Evolutionary conservation across 35 echinoderm and acorn worm species (phyloP), one percentile per base, ranked within the genome.

Genomic region (Diadema setosum): DNA sequence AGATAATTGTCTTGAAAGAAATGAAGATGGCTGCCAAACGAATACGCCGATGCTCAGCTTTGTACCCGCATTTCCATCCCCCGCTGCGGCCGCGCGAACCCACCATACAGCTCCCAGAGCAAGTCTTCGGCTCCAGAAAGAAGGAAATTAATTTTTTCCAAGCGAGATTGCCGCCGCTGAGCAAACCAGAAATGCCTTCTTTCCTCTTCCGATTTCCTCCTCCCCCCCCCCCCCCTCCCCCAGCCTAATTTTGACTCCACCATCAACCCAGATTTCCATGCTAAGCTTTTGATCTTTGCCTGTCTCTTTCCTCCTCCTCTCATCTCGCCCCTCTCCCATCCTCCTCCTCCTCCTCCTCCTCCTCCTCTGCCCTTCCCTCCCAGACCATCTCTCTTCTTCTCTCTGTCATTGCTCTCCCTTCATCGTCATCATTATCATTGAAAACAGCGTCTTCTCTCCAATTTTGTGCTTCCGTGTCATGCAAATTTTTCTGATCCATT

Each of bases 111-210:
- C n/a, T n/a, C n/a, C n/a, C n/a, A n/a, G n/a, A n/a, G n/a, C n/a
- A n/a, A 67, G 24, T 67, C 27, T 34, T 29, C 29, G 4, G 2
- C 63, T 67, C 29, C 4, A 67, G 20, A 3, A 34, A 67, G 37
- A 34, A 67, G 37, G 20, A 67, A 67, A 31, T 67, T 33, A 67
- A 31, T 67, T 67, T 32, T 26, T 1, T 67, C 27, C 25, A 67
- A 67, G 63, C 29, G 30, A 33, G 63, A 34, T 33, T 25, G 30
- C 27, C 37, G 37, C 27, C 63, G 63, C 63, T 34, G 18, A 15
- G 63, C 63, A 67, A 67, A 67, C 63, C 63, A 67, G 63, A 67
- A 67, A 67, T 67, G 21, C 63, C 63, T 34, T 34, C 63, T 67
- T 67, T 67, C 63, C 63, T 67, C 37, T 67, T 67, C 63, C 63